phyloP scores from a whole-genome alignment of 2,888 invertebrate genomes.

The Phengaris arion region DNA sequence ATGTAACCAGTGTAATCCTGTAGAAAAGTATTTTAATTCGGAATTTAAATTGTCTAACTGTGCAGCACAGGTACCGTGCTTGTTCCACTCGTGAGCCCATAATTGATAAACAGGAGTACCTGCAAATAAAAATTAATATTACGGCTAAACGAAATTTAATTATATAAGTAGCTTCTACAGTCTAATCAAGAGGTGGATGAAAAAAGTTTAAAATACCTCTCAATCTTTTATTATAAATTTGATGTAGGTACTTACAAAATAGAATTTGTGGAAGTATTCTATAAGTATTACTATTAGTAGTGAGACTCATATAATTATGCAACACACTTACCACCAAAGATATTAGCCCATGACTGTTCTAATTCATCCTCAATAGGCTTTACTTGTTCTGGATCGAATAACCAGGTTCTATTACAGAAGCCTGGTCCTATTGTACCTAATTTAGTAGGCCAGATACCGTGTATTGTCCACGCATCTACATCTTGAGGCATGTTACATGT shows the following conservation, averaged over 20 bases:
- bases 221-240: not conserved
- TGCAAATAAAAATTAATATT: constrained; percentile 42
- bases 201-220: not conserved
- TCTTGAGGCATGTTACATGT: constrained; percentile 82
- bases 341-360: constrained; percentile 84
- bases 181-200: not conserved
- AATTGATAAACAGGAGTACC: constrained; percentile 73
- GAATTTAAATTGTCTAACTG: constrained; percentile 75
- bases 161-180: not conserved
- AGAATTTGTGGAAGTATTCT: not conserved
- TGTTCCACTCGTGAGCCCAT: constrained; percentile 91
- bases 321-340: constrained; percentile 77
- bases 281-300: not conserved
- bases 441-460: constrained; percentile 91
- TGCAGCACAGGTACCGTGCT: constrained; percentile 90
- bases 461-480: constrained; percentile 85
- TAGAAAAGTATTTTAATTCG: constrained; percentile 84
- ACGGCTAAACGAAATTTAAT: not conserved
- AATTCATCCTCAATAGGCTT: constrained; percentile 78
- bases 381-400: constrained; percentile 82
- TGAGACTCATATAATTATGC: not conserved
- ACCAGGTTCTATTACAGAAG: constrained; percentile 84
- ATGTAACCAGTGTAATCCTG: constrained; percentile 81
- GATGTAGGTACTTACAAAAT: not conserved
- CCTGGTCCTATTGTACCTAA: constrained; percentile 82